Evolutionary conservation across 1,140 invertebrate genomes (phyloP).

Genomic region (Nasonia longicornis): DNA sequence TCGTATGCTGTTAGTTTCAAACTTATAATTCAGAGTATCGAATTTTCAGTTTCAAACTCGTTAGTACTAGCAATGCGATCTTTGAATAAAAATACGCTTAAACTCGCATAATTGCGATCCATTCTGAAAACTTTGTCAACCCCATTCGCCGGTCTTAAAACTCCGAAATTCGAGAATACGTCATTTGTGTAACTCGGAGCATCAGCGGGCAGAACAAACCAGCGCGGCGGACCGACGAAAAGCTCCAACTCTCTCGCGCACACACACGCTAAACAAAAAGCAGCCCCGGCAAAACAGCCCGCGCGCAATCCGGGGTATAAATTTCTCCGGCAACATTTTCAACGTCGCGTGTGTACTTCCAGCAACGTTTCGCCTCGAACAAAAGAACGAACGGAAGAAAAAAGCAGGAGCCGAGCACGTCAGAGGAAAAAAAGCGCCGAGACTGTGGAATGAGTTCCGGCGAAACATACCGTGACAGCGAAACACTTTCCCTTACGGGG

Average conservation of each 20-base stretch:
- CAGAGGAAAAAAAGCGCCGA: background rate
- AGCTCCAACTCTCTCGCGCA: background rate
- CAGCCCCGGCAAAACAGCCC: background rate
- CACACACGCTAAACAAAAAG: background rate
- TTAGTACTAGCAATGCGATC: too few relatives aligned
- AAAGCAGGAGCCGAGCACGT: background rate
- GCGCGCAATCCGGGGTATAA: background rate
- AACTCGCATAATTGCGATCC: background rate
- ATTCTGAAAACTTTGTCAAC: background rate
- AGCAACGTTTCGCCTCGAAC: background rate
- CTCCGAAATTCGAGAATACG: background rate
- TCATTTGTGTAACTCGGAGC: background rate
- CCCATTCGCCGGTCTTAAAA: background rate
- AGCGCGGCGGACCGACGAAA: background rate
- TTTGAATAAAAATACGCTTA: too few relatives aligned
- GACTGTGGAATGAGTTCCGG: constrained; percentile 27
- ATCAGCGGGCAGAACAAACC: background rate
- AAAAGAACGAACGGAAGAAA: background rate
- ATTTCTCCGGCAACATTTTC: background rate
- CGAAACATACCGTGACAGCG: constrained; percentile 28
- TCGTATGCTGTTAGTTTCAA: background rate
- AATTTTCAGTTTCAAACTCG: too few relatives aligned
- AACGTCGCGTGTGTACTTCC: constrained; percentile 6
- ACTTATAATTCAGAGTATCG: too few relatives aligned
- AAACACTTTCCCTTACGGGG: constrained; percentile 43